Base-by-base conservation (phyloP, 2,113 vertebrate genomes). In the Nannobrachium achirus region DNA sequence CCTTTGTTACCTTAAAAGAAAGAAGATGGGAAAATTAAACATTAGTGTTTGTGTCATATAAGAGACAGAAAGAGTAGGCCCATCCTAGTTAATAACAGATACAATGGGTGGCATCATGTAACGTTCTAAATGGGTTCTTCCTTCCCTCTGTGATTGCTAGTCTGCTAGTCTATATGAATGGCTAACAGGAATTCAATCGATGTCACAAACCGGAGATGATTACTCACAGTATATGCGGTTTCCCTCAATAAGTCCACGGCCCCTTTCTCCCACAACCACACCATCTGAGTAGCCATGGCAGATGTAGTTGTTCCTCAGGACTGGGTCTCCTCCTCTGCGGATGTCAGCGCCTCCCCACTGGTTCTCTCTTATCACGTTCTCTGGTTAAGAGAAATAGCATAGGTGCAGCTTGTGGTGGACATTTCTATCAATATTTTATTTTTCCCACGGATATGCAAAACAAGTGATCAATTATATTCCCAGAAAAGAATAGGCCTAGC, bases 271-370 rank as follows among this genome's bases (percentile, higher is more conserved):
- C 19, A 98, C 94, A 10, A 98, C 96, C 67, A 97, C 92, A 0
- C 95, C 95, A 0, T 96, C 96, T 0, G 94, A 98, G 75, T 93
- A 95, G 60, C 96, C 94, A 0, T 94, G 92, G 81, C 95, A 96
- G 86, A 97, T 97, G 78, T 94, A 90, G 88, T 97, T 98, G 86
- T 93, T 96, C 75, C 86, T 93, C 63, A 98, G 89, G 53, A 97
- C 19, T 0, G 96, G 95, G 70, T 97, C 89, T 0, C 93, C 95
- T 5, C 95, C 95, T 4, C 94, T 92, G 10, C 95, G 92, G 82
- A 97, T 97, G 81, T 97, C 96, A 1, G 90, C 94, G 0, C 95
- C 95, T 0, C 95, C 96, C 95, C 96, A 96, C 70, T 97, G 95
- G 81, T 97, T 98, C 86, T 97, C 93, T 16, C 90, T 92, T 76